Base-by-base conservation (phyloP, 2,113 vertebrate species). In the Dasyornis broadbenti region DNA sequence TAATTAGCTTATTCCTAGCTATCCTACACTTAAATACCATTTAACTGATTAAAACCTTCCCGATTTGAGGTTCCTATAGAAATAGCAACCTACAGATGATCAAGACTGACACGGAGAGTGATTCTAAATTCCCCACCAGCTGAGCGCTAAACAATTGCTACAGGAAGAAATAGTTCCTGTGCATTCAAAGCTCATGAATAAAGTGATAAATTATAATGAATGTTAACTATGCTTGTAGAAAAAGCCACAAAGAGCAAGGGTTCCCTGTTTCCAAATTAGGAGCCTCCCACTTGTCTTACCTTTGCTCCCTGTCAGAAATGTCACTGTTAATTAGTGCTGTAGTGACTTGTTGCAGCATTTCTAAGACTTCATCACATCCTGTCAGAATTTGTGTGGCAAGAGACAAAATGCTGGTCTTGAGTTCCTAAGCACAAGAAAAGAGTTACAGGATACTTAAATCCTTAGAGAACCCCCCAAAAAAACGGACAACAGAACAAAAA, bases 281-380 rank as follows among this genome's bases (percentile, higher is more conserved):
- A 61, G 13, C 33, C 27, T 63, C 45, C 19, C 8, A 33, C 31
- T 40, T 31, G 28, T 35, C 97, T 97, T 92, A 99, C 99, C 99
- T 99, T 94, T 98, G 98, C 76, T 99, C 99, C 84, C 98, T 98
- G 88, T 99, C 99, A 30, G 97, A 69, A 91, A 99, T 97, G 95
- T 99, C 99, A 82, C 99, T 99, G 97, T 99, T 99, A 82, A 99
- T 99, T 77, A 99, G 98, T 66, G 99, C 98, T 33, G 98, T 99
- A 68, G 99, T 99, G 94, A 99, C 99, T 96, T 99, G 99, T 93
- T 99, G 99, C 68, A 99, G 98, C 94, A 99, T 99, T 98, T 99
- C 99, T 92, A 99, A 97, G 45, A 99, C 99, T 98, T 99, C 99
- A 95, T 99, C 99, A 89, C 99, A 99, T 89, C 99, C 99, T 40